These are phyloP conservation scores for Haliclystus octoradiatus DNA, from an alignment of 30 jellyfish, hydroid and myxozoan genomes.

Conservation along the genomic window DNA sequence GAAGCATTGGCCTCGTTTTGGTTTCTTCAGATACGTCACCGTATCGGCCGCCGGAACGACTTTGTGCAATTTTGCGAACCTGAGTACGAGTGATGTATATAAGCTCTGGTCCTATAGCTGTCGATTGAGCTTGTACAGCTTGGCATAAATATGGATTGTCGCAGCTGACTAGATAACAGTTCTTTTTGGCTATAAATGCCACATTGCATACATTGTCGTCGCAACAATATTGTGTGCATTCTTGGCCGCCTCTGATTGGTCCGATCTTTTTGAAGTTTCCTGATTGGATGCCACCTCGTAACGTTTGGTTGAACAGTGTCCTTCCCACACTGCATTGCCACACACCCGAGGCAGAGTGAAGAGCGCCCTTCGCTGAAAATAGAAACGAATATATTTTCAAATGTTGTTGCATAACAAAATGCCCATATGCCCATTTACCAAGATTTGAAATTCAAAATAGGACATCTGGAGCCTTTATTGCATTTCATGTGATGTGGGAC, in stretches of 20 bases:
- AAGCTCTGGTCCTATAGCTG: constrained; percentile 59
- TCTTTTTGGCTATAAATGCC: constrained; percentile 85
- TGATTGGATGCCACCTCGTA: constrained; percentile 89
- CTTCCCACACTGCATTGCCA: constrained; percentile 91
- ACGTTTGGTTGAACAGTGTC: constrained; percentile 58
- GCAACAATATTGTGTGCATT: constrained; percentile 83
- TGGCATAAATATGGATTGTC: constrained; percentile 57
- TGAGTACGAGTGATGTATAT: constrained; percentile 52
- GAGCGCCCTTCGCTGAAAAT: no score
- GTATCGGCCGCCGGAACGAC: constrained; percentile 4
- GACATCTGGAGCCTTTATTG: no score
- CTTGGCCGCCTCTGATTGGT: constrained; percentile 33
- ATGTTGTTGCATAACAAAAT: not conserved
- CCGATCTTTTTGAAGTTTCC: constrained; percentile 91
- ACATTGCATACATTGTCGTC: constrained; percentile 81
- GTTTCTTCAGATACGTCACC: constrained; percentile 41
- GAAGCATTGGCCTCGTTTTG: not conserved
- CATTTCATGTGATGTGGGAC: no score
- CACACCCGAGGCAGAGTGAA: constrained; percentile 55
- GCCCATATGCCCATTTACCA: no score
- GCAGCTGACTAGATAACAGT: constrained; percentile 85
- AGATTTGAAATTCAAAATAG: no score
- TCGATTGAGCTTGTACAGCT: constrained; percentile 69
- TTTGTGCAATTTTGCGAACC: not conserved
- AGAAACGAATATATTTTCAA: no score